phyloP scores from a whole-genome alignment of 2,113 vertebrate genomes.

The Petrocephalus zakoni region DNA sequence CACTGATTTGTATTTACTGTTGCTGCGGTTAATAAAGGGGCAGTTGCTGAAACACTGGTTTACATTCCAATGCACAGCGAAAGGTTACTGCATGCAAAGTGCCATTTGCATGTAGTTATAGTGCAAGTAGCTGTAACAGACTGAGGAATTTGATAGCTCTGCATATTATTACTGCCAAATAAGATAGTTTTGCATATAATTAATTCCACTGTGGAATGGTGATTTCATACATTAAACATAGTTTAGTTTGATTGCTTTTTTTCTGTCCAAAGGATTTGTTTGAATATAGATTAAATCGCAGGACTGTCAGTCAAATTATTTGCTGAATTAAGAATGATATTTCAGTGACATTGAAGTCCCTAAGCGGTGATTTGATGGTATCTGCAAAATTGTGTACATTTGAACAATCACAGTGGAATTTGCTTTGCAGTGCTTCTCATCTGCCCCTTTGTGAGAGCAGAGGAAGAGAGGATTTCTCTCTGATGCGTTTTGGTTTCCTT shows the following conservation, averaged over 20 bases:
- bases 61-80: conserved; percentile 63
- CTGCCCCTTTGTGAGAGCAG: background rate
- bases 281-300: conserved; percentile 11
- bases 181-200: conserved; percentile 42
- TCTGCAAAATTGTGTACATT: background rate
- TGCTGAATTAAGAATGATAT: background rate
- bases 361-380: conserved; percentile 1
- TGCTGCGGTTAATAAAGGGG: conserved; percentile 53
- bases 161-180: conserved; percentile 17
- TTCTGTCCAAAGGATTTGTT: background rate
- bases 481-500: background rate
- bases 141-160: conserved; percentile 41
- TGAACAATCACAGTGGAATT: background rate
- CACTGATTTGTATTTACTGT: conserved; percentile 49
- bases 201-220: conserved; percentile 48
- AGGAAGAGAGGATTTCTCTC: background rate
- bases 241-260: conserved; percentile 40
- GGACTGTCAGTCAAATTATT: background rate
- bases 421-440: background rate
- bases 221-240: conserved; percentile 48
- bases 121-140: conserved; percentile 53
- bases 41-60: conserved; percentile 66
- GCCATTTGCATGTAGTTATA: conserved; percentile 66
- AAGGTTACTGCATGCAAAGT: conserved; percentile 55
- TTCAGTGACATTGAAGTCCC: background rate